A percentile compares a stretch with the other conserved stretches of the same genome.
Conservation (phyloP, 2,797 vertebrate genomes). For the Amniataba percoides region DNA sequence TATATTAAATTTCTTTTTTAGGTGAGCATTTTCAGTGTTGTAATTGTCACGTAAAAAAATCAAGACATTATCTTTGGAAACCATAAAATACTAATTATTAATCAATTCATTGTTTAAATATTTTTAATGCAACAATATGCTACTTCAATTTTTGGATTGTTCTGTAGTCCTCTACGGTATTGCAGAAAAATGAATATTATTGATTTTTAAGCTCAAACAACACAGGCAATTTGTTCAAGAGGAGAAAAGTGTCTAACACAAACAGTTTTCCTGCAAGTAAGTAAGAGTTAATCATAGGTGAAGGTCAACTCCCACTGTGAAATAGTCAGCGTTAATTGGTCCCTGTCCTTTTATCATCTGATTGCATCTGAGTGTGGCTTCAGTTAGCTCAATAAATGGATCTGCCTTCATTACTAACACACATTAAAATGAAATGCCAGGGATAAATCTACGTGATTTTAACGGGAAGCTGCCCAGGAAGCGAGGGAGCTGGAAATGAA, state of each 20-base stretch:
- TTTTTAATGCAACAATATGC: background rate
- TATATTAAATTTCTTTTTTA: background rate
- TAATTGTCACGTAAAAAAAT: background rate
- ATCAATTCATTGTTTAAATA: too few relatives aligned
- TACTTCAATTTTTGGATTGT: too few relatives aligned
- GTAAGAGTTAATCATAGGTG: conserved; percentile 14
- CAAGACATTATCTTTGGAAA: too few relatives aligned
- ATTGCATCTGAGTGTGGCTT: conserved; percentile 34
- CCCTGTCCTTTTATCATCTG: conserved; percentile 36
- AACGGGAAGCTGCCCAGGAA: conserved; percentile 21
- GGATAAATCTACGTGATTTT: conserved; percentile 56
- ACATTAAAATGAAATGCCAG: conserved; percentile 62
- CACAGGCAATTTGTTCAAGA: background rate
- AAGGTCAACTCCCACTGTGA: conserved; percentile 28
- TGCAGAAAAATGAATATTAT: background rate
- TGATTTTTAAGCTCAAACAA: background rate
- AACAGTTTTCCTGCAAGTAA: background rate
- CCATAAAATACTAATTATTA: too few relatives aligned
- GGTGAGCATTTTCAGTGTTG: too few relatives aligned
- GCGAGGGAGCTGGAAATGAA: conserved; percentile 29
- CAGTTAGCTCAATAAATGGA: conserved; percentile 40
- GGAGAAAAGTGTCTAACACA: background rate
- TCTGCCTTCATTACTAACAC: conserved; percentile 52
- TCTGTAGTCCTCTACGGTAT: background rate
- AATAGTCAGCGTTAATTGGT: conserved; percentile 40